phyloP scores from a whole-genome alignment of 2,888 invertebrate species.

The Lithophane semibrunnea region DNA sequence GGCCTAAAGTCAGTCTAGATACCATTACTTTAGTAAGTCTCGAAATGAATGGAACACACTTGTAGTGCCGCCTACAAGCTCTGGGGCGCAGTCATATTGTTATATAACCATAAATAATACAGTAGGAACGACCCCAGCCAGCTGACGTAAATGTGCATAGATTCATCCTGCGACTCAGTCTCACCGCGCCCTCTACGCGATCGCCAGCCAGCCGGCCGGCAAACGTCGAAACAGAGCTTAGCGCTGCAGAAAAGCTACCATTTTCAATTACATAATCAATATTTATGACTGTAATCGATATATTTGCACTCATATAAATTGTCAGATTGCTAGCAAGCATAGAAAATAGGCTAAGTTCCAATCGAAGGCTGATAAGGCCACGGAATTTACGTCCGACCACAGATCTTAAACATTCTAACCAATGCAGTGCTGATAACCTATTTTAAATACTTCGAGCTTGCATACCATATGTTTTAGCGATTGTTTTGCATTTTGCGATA shows the following conservation, averaged over 20 bases:
- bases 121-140: constrained; percentile 55
- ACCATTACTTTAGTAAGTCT: constrained; percentile 15
- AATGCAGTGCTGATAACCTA: constrained; percentile 66
- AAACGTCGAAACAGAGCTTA: constrained; percentile 49
- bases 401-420: constrained; percentile 60
- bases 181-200: constrained; percentile 60
- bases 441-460: constrained; percentile 60
- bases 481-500: constrained; percentile 54
- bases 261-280: constrained; percentile 52
- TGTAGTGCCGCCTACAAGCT: constrained; percentile 24
- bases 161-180: constrained; percentile 63
- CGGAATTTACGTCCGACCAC: constrained; percentile 60
- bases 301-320: constrained; percentile 41
- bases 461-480: constrained; percentile 58
- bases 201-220: constrained; percentile 51
- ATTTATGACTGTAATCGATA: constrained; percentile 43
- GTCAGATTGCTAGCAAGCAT: constrained; percentile 42
- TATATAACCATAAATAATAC: constrained; percentile 61
- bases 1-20: background rate
- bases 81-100: constrained; percentile 45
- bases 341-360: constrained; percentile 67
- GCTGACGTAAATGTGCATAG: constrained; percentile 65
- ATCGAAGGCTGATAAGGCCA: constrained; percentile 62
- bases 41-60: constrained; percentile 26
- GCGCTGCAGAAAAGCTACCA: constrained; percentile 50